Evolutionary conservation across 30 jellyfish, hydroid and myxozoan species (phyloP).

Genomic region (Haliclystus octoradiatus): DNA sequence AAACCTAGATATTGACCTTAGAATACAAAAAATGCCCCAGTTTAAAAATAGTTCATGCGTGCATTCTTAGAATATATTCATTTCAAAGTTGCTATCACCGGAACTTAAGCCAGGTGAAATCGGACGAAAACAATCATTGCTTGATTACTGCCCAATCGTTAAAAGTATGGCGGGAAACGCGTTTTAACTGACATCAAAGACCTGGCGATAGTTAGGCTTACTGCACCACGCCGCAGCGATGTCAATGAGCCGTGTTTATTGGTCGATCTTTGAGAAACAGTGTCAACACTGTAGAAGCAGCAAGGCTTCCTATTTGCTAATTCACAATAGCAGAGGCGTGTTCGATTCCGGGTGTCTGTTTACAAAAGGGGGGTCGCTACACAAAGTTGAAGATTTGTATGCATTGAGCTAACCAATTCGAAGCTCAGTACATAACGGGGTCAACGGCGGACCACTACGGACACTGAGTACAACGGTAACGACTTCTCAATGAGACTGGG

Average conservation of each 20-base stretch:
- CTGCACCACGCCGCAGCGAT: not conserved
- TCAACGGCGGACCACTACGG: not conserved
- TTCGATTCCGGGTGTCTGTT: slow-evolving; percentile 2
- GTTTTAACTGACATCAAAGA: not conserved
- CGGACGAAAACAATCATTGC: too few species aligned
- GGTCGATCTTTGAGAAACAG: not conserved
- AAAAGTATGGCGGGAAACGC: not conserved
- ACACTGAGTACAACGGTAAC: not conserved
- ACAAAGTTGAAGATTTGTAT: not conserved
- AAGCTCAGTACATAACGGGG: slow-evolving; percentile 1
- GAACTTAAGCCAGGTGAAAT: too few species aligned
- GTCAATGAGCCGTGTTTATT: not conserved
- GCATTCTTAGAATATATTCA: too few species aligned
- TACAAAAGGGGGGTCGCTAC: slow-evolving; percentile 1
- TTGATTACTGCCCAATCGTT: too few species aligned
- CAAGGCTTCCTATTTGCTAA: slow-evolving; percentile 50
- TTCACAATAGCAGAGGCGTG: slow-evolving; percentile 68
- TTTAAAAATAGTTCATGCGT: too few species aligned
- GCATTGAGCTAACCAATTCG: slow-evolving; percentile 1
- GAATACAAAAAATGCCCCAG: too few species aligned
- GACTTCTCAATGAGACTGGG: not conserved
- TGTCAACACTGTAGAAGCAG: not conserved
- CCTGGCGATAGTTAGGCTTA: not conserved
- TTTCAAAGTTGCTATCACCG: too few species aligned
- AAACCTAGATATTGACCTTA: too few species aligned